Conservation (phyloP, 1,140 invertebrate species). For the Meteorus sp. region DNA sequence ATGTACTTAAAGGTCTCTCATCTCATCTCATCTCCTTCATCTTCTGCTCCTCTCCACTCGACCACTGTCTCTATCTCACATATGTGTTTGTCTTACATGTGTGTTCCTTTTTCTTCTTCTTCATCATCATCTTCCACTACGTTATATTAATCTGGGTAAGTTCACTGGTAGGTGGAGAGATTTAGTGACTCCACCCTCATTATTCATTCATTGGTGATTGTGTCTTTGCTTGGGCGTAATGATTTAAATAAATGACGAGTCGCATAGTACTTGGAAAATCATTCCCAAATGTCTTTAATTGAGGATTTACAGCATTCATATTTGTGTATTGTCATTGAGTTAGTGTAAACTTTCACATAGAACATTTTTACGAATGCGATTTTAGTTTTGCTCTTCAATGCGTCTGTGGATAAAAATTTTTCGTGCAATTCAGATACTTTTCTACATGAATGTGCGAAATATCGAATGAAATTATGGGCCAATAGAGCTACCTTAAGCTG, state of each 20-base stretch:
- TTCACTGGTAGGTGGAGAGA: conserved; percentile 54
- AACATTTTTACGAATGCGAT: neutral
- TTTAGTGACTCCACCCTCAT: conserved; percentile 56
- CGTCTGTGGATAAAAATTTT: too few relatives aligned
- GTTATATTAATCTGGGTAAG: neutral
- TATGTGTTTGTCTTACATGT: neutral
- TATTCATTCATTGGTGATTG: conserved; percentile 50
- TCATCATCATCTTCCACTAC: conserved; percentile 13
- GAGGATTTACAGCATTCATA: neutral
- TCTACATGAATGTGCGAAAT: too few relatives aligned
- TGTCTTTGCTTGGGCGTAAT: neutral
- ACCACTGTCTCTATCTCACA: neutral
- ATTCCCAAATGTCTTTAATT: neutral
- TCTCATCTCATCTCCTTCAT: conserved; percentile 30
- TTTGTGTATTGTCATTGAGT: too few relatives aligned
- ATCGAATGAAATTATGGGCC: too few relatives aligned
- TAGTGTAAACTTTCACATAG: too few relatives aligned
- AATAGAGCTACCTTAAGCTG: too few relatives aligned
- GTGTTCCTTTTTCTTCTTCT: conserved; percentile 27
- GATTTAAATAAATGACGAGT: neutral
- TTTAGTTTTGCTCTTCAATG: too few relatives aligned
- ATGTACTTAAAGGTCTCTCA: conserved; percentile 47
- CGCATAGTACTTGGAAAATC: neutral
- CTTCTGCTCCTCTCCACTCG: conserved; percentile 19
- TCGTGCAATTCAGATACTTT: too few relatives aligned